Evolutionary conservation across 2,113 vertebrate species (phyloP).

Genomic region (Alethe diademata): DNA sequence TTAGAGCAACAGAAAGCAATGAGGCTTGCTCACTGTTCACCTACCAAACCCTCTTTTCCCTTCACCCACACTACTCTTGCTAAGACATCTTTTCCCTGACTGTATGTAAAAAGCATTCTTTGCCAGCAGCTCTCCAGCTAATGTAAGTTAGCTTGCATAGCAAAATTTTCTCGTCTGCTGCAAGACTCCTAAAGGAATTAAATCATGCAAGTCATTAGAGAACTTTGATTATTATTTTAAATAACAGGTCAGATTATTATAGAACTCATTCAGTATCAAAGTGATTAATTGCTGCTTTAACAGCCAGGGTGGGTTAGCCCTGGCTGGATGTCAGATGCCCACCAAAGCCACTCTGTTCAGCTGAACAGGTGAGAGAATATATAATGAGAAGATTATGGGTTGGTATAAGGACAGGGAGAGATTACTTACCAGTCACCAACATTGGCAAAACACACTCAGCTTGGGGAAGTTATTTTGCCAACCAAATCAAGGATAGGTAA

Average conservation of each 20-base stretch:
- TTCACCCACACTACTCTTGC: background rate
- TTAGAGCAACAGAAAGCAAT: background rate
- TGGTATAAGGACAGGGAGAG: background rate
- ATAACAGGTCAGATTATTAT: background rate
- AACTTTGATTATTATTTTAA: conserved; percentile 18
- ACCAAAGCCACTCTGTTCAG: background rate
- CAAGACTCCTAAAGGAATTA: conserved; percentile 19
- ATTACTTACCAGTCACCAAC: background rate
- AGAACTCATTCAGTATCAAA: background rate
- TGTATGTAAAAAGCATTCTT: background rate
- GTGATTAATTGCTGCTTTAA: background rate
- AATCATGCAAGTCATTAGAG: background rate
- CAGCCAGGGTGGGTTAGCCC: background rate
- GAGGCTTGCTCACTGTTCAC: background rate
- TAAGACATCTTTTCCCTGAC: background rate
- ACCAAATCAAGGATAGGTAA: background rate
- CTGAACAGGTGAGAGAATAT: background rate
- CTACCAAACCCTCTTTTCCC: background rate
- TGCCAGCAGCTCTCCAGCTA: background rate
- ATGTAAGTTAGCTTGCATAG: background rate
- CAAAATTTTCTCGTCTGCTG: background rate
- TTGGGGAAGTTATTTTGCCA: background rate
- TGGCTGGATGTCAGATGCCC: background rate
- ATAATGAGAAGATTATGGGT: background rate
- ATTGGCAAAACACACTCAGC: background rate